These are phyloP conservation scores for Urocynchramus pylzowi DNA, from an alignment of 2,113 vertebrate genomes.

Conservation along the genomic window DNA sequence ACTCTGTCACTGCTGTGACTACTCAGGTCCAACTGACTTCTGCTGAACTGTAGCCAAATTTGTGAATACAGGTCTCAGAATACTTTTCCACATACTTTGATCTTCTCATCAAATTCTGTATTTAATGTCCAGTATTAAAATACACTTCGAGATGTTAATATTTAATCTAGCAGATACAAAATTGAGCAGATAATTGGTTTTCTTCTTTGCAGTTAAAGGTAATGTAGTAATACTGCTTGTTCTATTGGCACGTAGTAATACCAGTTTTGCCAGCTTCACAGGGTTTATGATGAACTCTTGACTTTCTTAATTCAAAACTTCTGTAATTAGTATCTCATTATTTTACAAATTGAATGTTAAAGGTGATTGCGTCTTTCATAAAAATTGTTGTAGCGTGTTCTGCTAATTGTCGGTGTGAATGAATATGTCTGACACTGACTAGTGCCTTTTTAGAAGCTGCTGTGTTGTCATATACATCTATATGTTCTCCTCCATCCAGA, in stretches of 20 bases:
- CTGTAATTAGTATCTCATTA: background rate
- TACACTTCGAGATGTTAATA: background rate
- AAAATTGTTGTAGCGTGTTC: background rate
- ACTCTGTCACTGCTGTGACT: background rate
- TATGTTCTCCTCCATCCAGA: background rate
- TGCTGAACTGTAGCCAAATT: background rate
- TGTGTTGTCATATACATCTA: background rate
- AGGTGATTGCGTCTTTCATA: background rate
- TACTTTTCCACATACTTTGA: background rate
- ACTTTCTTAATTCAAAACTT: background rate
- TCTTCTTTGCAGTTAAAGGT: background rate
- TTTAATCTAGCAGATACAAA: background rate
- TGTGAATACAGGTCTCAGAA: background rate
- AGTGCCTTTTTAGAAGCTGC: background rate
- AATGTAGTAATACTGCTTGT: background rate
- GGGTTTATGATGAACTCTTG: background rate
- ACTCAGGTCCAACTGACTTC: background rate
- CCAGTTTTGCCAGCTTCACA: background rate
- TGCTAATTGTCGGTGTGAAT: background rate
- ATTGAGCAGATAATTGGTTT: background rate
- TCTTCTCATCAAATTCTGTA: background rate
- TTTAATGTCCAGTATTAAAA: background rate
- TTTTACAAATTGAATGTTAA: background rate
- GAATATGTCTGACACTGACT: background rate
- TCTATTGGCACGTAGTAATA: background rate